Conservation (phyloP, 92 coral and sea anemone species). For the Umimayanthus kanabou region DNA sequence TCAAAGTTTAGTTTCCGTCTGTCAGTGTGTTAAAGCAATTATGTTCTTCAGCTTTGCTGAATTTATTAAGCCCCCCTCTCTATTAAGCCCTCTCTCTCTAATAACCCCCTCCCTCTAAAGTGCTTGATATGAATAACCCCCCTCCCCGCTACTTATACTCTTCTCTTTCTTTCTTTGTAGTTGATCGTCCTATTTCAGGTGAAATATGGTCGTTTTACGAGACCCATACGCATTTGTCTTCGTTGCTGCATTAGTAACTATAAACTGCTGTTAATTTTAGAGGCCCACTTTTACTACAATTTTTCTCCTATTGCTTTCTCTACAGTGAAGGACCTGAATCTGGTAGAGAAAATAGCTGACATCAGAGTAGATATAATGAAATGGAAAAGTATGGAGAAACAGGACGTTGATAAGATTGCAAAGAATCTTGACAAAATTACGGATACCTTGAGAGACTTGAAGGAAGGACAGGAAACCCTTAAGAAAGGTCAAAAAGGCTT, state of each 20-base stretch:
- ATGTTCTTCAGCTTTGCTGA: no score
- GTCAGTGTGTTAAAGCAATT: no score
- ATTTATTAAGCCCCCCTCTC: no score
- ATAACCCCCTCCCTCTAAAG: no score
- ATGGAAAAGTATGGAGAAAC: conserved; percentile 8
- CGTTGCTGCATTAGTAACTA: not conserved
- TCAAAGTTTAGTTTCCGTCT: no score
- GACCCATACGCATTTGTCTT: not conserved
- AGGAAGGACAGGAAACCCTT: not conserved
- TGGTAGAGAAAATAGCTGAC: not conserved
- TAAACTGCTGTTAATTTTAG: not conserved
- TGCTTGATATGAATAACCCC: no score
- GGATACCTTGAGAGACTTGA: conserved; percentile 2
- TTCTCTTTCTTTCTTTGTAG: no score
- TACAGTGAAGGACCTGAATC: conserved; percentile 1
- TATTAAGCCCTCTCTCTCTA: no score
- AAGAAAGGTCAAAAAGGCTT: not conserved
- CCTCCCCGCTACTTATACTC: no score
- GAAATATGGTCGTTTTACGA: not conserved
- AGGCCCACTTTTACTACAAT: no score
- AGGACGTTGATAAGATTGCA: not conserved
- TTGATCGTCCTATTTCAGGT: no score
- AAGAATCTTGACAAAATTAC: not conserved
- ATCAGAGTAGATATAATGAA: not conserved
- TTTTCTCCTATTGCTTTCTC: not conserved